A percentile compares a stretch with the other conserved stretches of the same genome.
phyloP scores from a whole-genome alignment of 2,113 vertebrate species.

The Uropsilus gracilis region DNA sequence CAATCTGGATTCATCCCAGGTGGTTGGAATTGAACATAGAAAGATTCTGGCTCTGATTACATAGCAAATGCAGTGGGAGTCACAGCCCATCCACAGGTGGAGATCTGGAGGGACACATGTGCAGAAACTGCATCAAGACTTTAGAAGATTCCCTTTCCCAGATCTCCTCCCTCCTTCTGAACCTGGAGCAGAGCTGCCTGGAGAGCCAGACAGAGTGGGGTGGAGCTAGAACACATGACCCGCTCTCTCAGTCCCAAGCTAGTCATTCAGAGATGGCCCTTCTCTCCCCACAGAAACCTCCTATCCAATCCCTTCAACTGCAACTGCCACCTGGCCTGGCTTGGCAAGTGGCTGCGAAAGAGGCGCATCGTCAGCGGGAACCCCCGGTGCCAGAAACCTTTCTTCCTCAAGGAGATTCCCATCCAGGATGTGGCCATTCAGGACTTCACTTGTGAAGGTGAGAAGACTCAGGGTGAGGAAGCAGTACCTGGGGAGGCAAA shows the following conservation, averaged over 20 bases:
- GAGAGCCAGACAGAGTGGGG: background rate
- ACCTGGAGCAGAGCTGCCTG: background rate
- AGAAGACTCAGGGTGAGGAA: background rate
- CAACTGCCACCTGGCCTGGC: slow-evolving; percentile 98
- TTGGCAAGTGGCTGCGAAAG: slow-evolving; percentile 97
- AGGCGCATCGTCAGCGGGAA: slow-evolving; percentile 97
- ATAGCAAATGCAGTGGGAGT: background rate
- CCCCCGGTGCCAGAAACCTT: slow-evolving; percentile 96
- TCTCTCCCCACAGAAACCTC: slow-evolving; percentile 90
- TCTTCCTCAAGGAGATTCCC: slow-evolving; percentile 98
- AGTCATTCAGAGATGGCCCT: background rate
- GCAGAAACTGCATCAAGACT: background rate
- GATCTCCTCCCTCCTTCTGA: background rate
- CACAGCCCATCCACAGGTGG: fast-evolving
- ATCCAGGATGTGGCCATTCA: slow-evolving; percentile 97
- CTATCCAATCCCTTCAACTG: slow-evolving; percentile 98
- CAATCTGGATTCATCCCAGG: background rate
- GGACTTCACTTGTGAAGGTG: slow-evolving; percentile 98
- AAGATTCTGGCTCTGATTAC: background rate
- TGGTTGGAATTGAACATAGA: fast-evolving
- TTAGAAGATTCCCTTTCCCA: background rate
- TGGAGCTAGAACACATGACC: background rate
- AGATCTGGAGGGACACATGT: background rate
- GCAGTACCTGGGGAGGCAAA: background rate
- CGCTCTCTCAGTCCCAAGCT: fast-evolving